Conservation (phyloP, 2,113 vertebrate species). For the Callospermophilus lateralis region DNA sequence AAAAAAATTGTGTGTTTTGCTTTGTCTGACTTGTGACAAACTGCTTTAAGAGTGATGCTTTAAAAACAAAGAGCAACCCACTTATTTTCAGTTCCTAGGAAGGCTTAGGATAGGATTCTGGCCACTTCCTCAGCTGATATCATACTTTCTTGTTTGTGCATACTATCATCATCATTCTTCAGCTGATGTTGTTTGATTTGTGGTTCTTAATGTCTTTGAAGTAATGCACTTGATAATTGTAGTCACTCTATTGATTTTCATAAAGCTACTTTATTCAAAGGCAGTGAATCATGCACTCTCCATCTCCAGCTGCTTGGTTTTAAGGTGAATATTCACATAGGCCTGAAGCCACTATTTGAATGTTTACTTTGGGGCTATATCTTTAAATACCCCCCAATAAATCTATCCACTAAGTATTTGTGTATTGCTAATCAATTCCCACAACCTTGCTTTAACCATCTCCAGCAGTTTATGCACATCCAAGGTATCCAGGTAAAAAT, state of each 20-base stretch:
- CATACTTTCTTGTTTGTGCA: conserved; percentile 68
- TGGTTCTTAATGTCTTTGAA: conserved; percentile 82
- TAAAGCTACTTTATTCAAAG: conserved; percentile 82
- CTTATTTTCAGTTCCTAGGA: conserved; percentile 17
- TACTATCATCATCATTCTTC: conserved; percentile 71
- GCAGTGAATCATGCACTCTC: conserved; percentile 78
- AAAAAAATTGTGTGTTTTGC: conserved; percentile 57
- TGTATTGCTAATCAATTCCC: conserved; percentile 76
- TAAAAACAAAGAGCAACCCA: conserved; percentile 2
- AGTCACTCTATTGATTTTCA: conserved; percentile 87
- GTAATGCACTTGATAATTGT: conserved; percentile 85
- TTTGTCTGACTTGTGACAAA: conserved; percentile 65
- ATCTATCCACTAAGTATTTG: conserved; percentile 75
- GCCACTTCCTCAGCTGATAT: conserved; percentile 37
- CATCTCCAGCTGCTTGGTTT: conserved; percentile 54
- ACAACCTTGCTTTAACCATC: conserved; percentile 74
- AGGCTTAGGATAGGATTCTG: background rate
- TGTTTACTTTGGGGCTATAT: conserved; percentile 69
- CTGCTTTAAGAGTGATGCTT: background rate
- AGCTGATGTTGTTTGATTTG: conserved; percentile 83
- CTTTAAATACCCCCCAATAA: conserved; percentile 76
- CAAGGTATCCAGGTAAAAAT: conserved; percentile 82
- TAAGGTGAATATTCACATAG: conserved; percentile 81
- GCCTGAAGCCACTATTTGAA: conserved; percentile 69
- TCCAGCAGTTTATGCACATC: conserved; percentile 76